phyloP scores from a whole-genome alignment of 2,113 vertebrate species.

The Phodopus roborovskii region DNA sequence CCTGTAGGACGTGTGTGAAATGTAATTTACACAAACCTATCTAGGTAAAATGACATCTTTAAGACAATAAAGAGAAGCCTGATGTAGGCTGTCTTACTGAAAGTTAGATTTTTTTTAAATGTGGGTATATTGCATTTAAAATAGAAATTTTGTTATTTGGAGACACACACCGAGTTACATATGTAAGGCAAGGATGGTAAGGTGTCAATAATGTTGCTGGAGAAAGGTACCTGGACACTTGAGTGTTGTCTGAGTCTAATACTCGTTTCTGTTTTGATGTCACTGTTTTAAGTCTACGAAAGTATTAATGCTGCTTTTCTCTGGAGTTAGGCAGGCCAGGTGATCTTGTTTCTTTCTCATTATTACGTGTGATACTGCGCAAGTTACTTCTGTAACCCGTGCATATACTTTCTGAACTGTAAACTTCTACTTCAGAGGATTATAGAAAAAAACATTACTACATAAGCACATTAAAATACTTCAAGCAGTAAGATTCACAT shows the following conservation, averaged over 20 bases:
- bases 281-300: neutral
- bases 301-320: neutral
- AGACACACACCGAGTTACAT: neutral
- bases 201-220: neutral
- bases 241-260: neutral
- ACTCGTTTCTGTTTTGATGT: neutral
- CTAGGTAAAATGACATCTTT: neutral
- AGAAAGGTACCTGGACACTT: neutral
- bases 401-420: neutral
- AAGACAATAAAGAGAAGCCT: conserved; percentile 8
- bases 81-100: neutral
- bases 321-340: neutral
- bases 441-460: neutral
- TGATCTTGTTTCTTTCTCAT: neutral
- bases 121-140: neutral
- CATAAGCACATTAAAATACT: neutral
- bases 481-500: neutral
- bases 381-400: neutral
- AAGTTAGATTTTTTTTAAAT: neutral
- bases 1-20: neutral
- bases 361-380: neutral
- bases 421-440: neutral
- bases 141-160: neutral
- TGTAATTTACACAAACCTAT: neutral
- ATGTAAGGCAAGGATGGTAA: neutral